Evolutionary conservation across 23 tunicate genomes (phyloP).

Genomic region (Halocynthia roretzi): DNA sequence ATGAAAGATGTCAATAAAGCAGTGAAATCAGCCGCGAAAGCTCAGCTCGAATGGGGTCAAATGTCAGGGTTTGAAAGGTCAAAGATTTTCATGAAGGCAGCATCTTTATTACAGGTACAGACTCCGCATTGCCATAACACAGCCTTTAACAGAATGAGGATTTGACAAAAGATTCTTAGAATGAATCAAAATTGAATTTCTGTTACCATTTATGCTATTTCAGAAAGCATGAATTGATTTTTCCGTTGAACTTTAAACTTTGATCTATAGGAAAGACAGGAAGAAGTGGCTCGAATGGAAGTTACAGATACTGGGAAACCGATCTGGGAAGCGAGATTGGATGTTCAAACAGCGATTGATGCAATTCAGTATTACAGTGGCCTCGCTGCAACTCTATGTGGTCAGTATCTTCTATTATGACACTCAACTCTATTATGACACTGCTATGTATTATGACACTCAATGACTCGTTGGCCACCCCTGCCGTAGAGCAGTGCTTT

Average conservation of each 20-base stretch:
- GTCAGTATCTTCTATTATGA: slow-evolving; percentile 35
- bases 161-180: no score
- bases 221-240: no score
- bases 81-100: slow-evolving; percentile 51
- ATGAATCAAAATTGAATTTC: no score
- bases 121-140: no score
- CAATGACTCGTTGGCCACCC: neutral
- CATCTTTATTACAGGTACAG: slow-evolving; percentile 32
- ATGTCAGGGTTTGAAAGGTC: slow-evolving; percentile 56
- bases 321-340: slow-evolving; percentile 80
- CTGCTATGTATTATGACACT: neutral
- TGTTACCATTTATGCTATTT: no score
- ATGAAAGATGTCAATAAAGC: slow-evolving; percentile 54
- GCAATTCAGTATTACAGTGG: slow-evolving; percentile 83
- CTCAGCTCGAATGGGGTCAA: slow-evolving; percentile 69
- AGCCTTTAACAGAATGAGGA: no score
- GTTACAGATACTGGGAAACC: slow-evolving; percentile 94
- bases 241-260: no score
- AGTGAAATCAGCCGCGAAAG: slow-evolving; percentile 38
- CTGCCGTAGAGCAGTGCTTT: no score
- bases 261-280: slow-evolving; percentile 23
- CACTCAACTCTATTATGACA: neutral
- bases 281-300: slow-evolving; percentile 88
- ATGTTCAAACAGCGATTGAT: slow-evolving; percentile 94
- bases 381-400: slow-evolving; percentile 72